Percentiles rank a stretch among this genome's conserved stretches.
phyloP scores from a whole-genome alignment of 2,888 invertebrate species.

The Apantesis nais region DNA sequence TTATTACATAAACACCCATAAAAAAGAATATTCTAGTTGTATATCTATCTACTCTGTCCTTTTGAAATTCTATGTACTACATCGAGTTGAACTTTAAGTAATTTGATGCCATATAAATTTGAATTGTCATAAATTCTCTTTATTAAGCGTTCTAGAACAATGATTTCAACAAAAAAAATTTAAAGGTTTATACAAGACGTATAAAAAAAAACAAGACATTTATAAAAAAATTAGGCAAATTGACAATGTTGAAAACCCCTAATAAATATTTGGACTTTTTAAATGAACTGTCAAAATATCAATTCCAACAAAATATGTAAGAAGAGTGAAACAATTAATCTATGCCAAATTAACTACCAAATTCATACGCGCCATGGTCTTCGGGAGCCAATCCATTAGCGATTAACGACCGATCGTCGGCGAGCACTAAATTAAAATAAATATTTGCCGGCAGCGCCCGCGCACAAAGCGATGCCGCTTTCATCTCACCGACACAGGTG shows the following conservation, averaged over 20 bases:
- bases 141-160: neutral
- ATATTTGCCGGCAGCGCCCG: constrained; percentile 81
- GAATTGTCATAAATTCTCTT: neutral
- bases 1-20: neutral
- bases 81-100: neutral
- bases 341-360: constrained; percentile 23
- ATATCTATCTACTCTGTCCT: neutral
- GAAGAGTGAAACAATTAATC: constrained; percentile 15
- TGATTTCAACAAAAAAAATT: neutral
- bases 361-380: constrained; percentile 36
- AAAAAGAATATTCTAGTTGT: neutral
- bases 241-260: neutral
- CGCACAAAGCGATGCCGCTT: constrained; percentile 72
- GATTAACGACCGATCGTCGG: constrained; percentile 80
- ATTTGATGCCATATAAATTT: neutral
- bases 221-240: too few species aligned
- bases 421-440: constrained; percentile 85
- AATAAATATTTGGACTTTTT: neutral
- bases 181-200: neutral
- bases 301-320: constrained; percentile 10
- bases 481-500: constrained; percentile 82
- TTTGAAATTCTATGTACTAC: neutral
- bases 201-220: too few species aligned
- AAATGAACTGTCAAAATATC: constrained; percentile 18
- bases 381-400: constrained; percentile 80